A percentile compares a stretch with the other conserved stretches of the same genome.
phyloP scores from a whole-genome alignment of 2,888 invertebrate genomes.

The Smittia sp. region DNA sequence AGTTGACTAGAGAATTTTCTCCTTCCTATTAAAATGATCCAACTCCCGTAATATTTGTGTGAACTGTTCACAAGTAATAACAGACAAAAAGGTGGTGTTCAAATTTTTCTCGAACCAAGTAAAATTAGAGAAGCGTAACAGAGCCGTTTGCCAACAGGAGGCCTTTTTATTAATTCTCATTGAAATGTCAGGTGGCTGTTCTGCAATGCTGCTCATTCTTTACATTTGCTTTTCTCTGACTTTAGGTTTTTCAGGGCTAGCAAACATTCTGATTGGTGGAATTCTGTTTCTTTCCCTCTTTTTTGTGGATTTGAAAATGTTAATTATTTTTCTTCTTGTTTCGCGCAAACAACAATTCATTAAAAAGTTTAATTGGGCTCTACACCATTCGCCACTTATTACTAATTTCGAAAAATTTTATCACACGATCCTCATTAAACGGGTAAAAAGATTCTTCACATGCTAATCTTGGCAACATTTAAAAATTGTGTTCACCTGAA shows the following conservation, averaged over 20 bases:
- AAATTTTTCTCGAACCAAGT: neutral
- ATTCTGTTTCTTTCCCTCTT: slow-evolving; percentile 3
- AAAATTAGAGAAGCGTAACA: slow-evolving; percentile 34
- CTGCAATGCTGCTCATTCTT: slow-evolving; percentile 22
- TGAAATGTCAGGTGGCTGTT: slow-evolving; percentile 40
- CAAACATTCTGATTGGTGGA: slow-evolving; percentile 35
- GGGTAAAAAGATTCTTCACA: too few relatives aligned
- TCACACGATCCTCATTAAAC: too few relatives aligned
- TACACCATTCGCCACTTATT: too few relatives aligned
- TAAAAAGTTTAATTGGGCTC: too few relatives aligned
- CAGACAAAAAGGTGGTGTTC: slow-evolving; percentile 14
- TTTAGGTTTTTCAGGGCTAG: slow-evolving; percentile 1
- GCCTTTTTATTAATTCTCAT: slow-evolving; percentile 31
- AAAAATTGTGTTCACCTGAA: too few relatives aligned
- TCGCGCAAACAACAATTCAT: slow-evolving; percentile 5
- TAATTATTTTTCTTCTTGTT: slow-evolving; percentile 29
- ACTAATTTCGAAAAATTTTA: too few relatives aligned
- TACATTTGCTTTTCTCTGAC: neutral
- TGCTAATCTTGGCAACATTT: too few relatives aligned
- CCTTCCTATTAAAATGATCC: neutral
- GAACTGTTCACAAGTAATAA: neutral
- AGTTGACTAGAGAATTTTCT: neutral
- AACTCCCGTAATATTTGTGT: slow-evolving; percentile 21
- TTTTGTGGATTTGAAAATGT: slow-evolving; percentile 10
- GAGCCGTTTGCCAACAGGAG: slow-evolving; percentile 7